Evolutionary conservation across 2,888 invertebrate genomes (phyloP).

Genomic region (Xestia ashworthii): DNA sequence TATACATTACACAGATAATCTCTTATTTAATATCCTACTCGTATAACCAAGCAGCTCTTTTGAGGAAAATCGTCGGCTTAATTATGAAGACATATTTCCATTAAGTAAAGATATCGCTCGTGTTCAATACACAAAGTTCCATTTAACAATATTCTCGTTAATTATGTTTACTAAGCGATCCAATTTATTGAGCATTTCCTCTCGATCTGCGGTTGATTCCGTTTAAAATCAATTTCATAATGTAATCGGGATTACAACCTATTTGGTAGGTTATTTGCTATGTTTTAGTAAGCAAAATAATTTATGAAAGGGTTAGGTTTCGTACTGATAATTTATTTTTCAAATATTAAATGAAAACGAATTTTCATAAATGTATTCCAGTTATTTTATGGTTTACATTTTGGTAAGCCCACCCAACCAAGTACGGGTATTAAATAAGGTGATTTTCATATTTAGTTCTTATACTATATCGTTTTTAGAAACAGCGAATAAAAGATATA

Average conservation of each 20-base stretch:
- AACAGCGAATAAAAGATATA: background rate
- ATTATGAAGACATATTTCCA: conserved; percentile 65
- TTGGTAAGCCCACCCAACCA: background rate
- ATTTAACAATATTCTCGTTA: conserved; percentile 65
- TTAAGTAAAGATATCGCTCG: conserved; percentile 58
- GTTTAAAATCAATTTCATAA: conserved; percentile 54
- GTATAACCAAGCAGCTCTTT: conserved; percentile 52
- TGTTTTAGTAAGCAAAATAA: conserved; percentile 19
- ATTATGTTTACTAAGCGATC: conserved; percentile 69
- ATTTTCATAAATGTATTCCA: background rate
- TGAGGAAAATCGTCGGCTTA: conserved; percentile 64
- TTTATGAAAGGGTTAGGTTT: conserved; percentile 19
- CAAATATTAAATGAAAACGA: background rate
- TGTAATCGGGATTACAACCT: conserved; percentile 34
- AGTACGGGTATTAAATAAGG: background rate
- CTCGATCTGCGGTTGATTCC: conserved; percentile 48
- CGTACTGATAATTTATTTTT: background rate
- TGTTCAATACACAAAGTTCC: conserved; percentile 54
- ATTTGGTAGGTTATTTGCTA: conserved; percentile 39
- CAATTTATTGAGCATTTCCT: conserved; percentile 61
- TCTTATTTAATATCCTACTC: no score
- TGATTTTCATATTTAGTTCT: background rate
- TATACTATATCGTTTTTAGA: background rate
- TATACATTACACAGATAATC: background rate
- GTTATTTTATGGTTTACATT: background rate